Base-by-base conservation (phyloP, 2,888 invertebrate species). In the Mylabris sibirica region DNA sequence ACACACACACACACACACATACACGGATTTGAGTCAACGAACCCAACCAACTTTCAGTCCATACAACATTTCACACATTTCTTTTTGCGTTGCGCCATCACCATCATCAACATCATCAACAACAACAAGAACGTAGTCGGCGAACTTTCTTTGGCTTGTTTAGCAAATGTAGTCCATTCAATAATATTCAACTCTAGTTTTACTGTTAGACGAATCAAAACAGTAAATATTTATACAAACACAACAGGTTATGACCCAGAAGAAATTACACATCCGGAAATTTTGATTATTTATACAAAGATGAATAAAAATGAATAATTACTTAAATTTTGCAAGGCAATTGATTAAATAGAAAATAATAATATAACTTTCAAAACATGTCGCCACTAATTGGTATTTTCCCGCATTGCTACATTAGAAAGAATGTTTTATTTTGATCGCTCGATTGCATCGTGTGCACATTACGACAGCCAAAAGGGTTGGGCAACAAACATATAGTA, bases 61-160 rank as follows among this genome's bases (percentile, higher is more conserved):
- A 49, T 76, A 75, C 83, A 69, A 85, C 84, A 85, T 84, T 85
- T 83, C 83, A 84, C 80, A 78, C 85, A 86, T 87, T 87, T 87
- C 87, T 87, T 87, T 87, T 81, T 79, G 77, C 72, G 62, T 87
- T 87, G 82, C 84, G 84, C 85, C 87, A 87, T 70, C 81, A 76
- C 72, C 44, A 44, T 44, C 41, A 11, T 11, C 84, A 84, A 85
- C 87, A 87, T 69, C 81, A 76, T 72, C 35, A 41, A 14, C 41
- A 30, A 30, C 30, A 30, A 30, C 30, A 30, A 30, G 5, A 30
- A 6, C 4, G 30, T 30, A 30, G 41, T n/a, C 44, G 76, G 82
- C 84, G 85, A 71, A 77, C 77, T 77, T 77, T 77, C 77, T 76
- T 76, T 59, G 66, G 59, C 49, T 66, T 69, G 64, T 44, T n/a